Evolutionary conservation across 2,797 vertebrate genomes (phyloP), one percentile per base, ranked within the genome.

Genomic region (Bradypodion ventrale): DNA sequence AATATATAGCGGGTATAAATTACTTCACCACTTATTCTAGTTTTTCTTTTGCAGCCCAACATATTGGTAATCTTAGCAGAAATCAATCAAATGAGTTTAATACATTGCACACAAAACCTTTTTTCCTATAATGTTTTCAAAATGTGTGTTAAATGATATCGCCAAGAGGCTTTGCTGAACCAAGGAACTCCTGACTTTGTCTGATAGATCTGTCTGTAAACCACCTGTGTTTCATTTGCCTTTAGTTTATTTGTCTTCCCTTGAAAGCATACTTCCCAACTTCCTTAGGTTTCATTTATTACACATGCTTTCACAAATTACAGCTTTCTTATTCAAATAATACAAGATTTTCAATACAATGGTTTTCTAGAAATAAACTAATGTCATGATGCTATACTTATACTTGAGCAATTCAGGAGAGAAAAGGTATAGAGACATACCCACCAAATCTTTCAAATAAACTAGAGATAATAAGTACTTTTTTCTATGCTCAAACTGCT

Each of bases 71-170:
- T 96, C 95, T 91, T 90, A 92, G 91, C 80, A 93, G 87, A 94
- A 95, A 95, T 96, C 91, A 92, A 93, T 96, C 93, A 94, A 92
- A 87, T 68, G 75, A 87, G 73, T 89, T 85, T 90, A 92, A 94
- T 94, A 90, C 72, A 87, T 93, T 87, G 90, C 44, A 86, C 8
- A 75, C 52, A 85, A 42, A 85, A 87, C 49, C 89, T 86, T 90
- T 93, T 60, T 44, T n/a, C 84, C 86, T 92, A 62, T 84, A 88
- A 84, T 90, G 85, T 81, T 92, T 94, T 93, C 80, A 88, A 93
- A 93, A 90, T 91, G 83, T 88, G 70, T 93, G 72, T 92, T 92
- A 89, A 93, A 92, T 93, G 85, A 87, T 82, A 82, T 90, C 93
- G 65, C 87, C 88, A 93, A 78, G 59, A 93, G 90, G 35, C 83